Conservation (phyloP, 2,888 invertebrate genomes). For the Drosophila mimetica region DNA sequence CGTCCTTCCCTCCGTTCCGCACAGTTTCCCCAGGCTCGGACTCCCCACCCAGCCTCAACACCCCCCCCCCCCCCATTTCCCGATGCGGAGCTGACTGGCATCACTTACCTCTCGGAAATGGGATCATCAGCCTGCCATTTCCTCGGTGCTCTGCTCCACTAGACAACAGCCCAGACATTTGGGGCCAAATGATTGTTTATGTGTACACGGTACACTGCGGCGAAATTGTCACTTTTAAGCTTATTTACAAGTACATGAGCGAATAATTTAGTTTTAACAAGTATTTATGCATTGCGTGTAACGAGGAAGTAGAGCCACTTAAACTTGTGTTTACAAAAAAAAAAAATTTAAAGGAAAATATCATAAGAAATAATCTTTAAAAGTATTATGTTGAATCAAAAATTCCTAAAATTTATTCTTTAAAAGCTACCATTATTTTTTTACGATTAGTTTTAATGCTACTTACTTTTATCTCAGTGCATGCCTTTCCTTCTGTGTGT, state of each 20-base stretch:
- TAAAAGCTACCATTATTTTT: too few species aligned
- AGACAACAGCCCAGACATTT: slow-evolving; percentile 58
- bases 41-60: slow-evolving; percentile 10
- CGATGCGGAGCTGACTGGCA: slow-evolving; percentile 70
- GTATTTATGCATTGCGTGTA: background rate
- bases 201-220: slow-evolving; percentile 31
- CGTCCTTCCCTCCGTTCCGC: slow-evolving; percentile 19
- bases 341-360: background rate
- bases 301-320: background rate
- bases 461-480: background rate
- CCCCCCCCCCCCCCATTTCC: background rate
- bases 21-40: slow-evolving; percentile 41
- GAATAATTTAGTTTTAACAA: background rate
- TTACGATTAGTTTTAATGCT: too few species aligned
- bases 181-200: slow-evolving; percentile 79
- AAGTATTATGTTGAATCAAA: too few species aligned
- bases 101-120: slow-evolving; percentile 83
- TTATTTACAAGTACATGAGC: background rate
- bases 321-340: background rate
- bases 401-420: too few species aligned
- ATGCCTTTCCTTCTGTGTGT: slow-evolving; percentile 3
- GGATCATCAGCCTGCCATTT: slow-evolving; percentile 83
- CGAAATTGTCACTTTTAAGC: background rate
- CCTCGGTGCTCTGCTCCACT: slow-evolving; percentile 77
- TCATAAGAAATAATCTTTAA: too few species aligned